Evolutionary conservation across 2,888 invertebrate genomes (phyloP).

Genomic region (Brachyptera risi): DNA sequence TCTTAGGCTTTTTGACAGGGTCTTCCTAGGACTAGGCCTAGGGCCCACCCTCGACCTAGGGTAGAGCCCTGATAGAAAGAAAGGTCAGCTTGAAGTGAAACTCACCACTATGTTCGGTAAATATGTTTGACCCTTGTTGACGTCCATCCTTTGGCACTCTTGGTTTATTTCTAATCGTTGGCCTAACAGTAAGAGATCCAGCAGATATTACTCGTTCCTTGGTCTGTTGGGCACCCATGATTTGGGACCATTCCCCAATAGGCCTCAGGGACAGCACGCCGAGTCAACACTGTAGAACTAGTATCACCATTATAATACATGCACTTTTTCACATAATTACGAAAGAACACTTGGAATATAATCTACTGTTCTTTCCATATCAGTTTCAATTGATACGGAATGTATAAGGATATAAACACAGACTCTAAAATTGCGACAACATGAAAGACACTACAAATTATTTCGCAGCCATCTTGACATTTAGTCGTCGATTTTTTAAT

Average conservation of each 20-base stretch:
- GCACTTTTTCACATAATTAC: constrained; percentile 28
- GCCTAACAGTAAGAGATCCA: constrained; percentile 50
- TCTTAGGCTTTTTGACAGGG: too few species aligned
- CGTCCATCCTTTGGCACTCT: constrained; percentile 76
- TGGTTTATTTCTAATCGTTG: constrained; percentile 57
- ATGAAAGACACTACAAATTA: constrained; percentile 35
- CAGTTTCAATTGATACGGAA: constrained; percentile 1
- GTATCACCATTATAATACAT: constrained; percentile 32
- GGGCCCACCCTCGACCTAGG: too few species aligned
- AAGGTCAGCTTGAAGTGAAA: too few species aligned
- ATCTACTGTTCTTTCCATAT: constrained; percentile 6
- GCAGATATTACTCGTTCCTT: constrained; percentile 78
- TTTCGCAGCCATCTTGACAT: constrained; percentile 50
- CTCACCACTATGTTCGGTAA: constrained; percentile 93
- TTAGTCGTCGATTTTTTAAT: constrained; percentile 56
- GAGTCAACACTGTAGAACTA: constrained; percentile 42
- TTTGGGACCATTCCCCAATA: constrained; percentile 44
- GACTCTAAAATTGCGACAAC: constrained; percentile 19
- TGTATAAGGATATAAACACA: neutral
- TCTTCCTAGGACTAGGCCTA: too few species aligned
- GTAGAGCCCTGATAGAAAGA: too few species aligned
- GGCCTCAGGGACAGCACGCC: constrained; percentile 38
- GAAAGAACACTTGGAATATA: constrained; percentile 8
- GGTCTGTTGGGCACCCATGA: constrained; percentile 91
- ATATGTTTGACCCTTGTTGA: constrained; percentile 84